Conservation (phyloP, 2,888 invertebrate genomes). For the Cantharis rufa region DNA sequence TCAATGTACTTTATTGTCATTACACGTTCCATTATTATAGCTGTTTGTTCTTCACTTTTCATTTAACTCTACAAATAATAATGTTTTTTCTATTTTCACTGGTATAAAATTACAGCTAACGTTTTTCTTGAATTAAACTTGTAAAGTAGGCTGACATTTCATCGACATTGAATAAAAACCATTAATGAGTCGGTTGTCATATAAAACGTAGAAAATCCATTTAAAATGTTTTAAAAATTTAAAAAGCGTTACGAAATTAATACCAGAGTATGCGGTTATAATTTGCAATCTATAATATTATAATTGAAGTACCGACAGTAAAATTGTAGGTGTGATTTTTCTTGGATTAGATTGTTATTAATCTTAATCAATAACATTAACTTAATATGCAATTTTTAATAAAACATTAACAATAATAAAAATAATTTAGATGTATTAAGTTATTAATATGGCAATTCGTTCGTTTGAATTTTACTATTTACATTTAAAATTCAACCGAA, state of each 20-base stretch:
- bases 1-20: neutral
- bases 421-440: too few species aligned
- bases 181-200: neutral
- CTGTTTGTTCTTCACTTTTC: neutral
- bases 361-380: too few species aligned
- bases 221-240: neutral
- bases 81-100: neutral
- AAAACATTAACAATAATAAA: too few species aligned
- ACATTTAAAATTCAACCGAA: too few species aligned
- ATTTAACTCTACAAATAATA: neutral
- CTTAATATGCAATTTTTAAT: too few species aligned
- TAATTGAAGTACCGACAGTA: neutral
- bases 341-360: too few species aligned
- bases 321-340: neutral
- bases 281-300: neutral
- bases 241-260: neutral
- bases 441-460: too few species aligned
- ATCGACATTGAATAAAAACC: neutral
- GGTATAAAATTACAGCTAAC: neutral
- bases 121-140: neutral
- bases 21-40: neutral
- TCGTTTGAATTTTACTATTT: neutral
- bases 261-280: too few species aligned
- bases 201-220: neutral
- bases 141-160: neutral